A percentile compares a stretch with the other conserved stretches of the same genome.
phyloP scores from a whole-genome alignment of 2,113 vertebrate genomes.

The Seriola quinqueradiata region DNA sequence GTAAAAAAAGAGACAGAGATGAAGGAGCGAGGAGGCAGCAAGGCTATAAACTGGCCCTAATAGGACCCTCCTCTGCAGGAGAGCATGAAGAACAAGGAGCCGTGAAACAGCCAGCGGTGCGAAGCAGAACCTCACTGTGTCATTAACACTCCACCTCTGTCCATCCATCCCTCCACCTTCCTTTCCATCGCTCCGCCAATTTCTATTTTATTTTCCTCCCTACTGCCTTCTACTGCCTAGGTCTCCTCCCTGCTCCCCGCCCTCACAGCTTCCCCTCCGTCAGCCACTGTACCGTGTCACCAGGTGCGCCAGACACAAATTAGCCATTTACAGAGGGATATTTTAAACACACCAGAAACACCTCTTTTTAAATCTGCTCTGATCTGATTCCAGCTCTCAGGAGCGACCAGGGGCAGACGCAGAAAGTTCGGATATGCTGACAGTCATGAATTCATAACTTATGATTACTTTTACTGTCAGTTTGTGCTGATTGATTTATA shows the following conservation, averaged over 20 bases:
- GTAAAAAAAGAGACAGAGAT: slow-evolving; percentile 26
- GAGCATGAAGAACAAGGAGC: slow-evolving; percentile 69
- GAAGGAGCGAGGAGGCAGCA: slow-evolving; percentile 34
- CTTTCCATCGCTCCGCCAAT: not conserved
- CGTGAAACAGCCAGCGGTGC: slow-evolving; percentile 60
- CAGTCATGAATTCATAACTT: too few species aligned
- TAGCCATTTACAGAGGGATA: slow-evolving; percentile 24
- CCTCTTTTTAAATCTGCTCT: not conserved
- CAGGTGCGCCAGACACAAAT: slow-evolving; percentile 31
- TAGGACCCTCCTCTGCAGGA: slow-evolving; percentile 61
- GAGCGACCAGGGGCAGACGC: too few species aligned
- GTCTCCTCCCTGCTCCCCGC: not conserved
- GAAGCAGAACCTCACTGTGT: slow-evolving; percentile 45
- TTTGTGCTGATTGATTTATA: too few species aligned
- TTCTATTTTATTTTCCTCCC: slow-evolving; percentile 14
- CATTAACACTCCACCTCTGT: slow-evolving; percentile 53
- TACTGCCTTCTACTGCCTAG: not conserved
- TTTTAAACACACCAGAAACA: slow-evolving; percentile 25
- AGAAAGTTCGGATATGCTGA: too few species aligned
- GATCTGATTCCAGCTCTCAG: not conserved
- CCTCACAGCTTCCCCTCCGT: not conserved
- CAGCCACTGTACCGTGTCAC: slow-evolving; percentile 10
- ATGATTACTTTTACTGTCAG: too few species aligned
- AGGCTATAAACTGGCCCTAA: slow-evolving; percentile 58
- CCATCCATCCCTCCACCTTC: slow-evolving; percentile 15